Conservation (phyloP, 2,888 invertebrate genomes). For the Macaria notata region DNA sequence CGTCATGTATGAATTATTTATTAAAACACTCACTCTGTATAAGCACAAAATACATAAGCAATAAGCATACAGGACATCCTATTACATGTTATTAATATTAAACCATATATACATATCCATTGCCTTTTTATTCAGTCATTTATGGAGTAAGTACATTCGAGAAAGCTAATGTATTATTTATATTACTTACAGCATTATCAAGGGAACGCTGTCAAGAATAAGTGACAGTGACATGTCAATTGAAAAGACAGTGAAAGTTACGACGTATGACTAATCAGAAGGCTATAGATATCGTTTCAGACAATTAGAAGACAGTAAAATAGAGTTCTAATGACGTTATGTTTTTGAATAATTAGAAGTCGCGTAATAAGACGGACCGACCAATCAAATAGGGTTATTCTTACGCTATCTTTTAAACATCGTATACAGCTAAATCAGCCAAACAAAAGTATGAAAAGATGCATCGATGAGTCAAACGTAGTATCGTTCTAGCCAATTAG, state of each 20-base stretch:
- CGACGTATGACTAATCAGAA: constrained; percentile 4
- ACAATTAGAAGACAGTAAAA: constrained; percentile 16
- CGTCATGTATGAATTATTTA: too few relatives aligned
- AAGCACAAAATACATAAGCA: too few relatives aligned
- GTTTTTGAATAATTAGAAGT: too few relatives aligned
- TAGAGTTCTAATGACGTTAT: constrained; percentile 24
- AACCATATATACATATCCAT: constrained; percentile 3
- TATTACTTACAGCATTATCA: constrained; percentile 8
- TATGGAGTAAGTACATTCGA: constrained; percentile 7
- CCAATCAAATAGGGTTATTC: too few relatives aligned
- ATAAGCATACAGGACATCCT: constrained; percentile 4
- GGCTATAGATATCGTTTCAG: not conserved
- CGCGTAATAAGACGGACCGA: too few relatives aligned
- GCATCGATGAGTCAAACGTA: too few relatives aligned
- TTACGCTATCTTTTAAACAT: too few relatives aligned
- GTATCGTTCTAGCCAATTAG: too few relatives aligned
- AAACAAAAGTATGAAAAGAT: too few relatives aligned
- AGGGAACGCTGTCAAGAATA: constrained; percentile 8
- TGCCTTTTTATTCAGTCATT: constrained; percentile 7
- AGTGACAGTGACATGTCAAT: not conserved
- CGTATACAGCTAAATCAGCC: too few relatives aligned
- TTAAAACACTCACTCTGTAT: too few relatives aligned
- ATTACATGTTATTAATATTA: constrained; percentile 12
- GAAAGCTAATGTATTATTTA: constrained; percentile 19
- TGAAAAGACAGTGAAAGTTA: not conserved